Conservation (phyloP, 1,140 invertebrate genomes). For the Tetramorium alpestre region DNA sequence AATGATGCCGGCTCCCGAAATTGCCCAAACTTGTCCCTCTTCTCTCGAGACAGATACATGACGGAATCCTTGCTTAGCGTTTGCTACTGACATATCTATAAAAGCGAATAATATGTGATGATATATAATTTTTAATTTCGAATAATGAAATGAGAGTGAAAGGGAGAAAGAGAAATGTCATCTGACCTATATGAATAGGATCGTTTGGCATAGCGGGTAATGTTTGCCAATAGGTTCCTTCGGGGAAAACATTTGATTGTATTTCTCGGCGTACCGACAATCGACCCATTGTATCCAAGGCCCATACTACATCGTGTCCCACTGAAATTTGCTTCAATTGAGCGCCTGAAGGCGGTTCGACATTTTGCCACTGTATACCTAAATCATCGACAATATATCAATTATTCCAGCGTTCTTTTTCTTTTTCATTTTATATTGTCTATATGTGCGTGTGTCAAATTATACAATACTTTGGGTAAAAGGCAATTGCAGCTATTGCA, state of each 20-base stretch:
- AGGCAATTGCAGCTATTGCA: neutral
- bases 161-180: neutral
- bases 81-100: constrained; percentile 80
- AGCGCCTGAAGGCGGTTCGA: constrained; percentile 88
- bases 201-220: constrained; percentile 87
- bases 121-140: neutral
- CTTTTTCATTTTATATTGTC: too few relatives aligned
- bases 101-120: neutral
- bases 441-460: neutral
- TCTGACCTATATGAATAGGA: constrained; percentile 86
- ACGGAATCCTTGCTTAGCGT: constrained; percentile 87
- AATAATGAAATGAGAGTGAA: neutral
- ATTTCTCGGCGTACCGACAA: constrained; percentile 90
- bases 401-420: neutral
- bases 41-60: constrained; percentile 88
- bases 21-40: constrained; percentile 90
- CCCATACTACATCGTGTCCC: constrained; percentile 90
- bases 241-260: constrained; percentile 88
- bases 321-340: constrained; percentile 92
- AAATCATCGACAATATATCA: neutral
- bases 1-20: constrained; percentile 90
- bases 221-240: constrained; percentile 91
- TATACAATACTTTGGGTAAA: neutral
- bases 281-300: constrained; percentile 87
- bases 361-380: constrained; percentile 87